Evolutionary conservation across 1,140 invertebrate species (phyloP).

Genomic region (Bombyx mandarina): DNA sequence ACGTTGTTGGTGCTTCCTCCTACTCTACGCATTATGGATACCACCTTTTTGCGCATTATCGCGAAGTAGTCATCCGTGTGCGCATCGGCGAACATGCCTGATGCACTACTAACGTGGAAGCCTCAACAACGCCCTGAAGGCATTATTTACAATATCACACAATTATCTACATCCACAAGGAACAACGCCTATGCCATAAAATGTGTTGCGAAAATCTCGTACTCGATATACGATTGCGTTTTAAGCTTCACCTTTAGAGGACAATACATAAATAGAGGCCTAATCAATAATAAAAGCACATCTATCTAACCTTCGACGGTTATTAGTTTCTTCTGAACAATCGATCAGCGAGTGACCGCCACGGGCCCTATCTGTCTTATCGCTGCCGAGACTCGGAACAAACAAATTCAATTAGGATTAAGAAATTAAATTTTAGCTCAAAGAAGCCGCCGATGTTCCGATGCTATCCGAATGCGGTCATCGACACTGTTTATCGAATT

Average conservation of each 20-base stretch:
- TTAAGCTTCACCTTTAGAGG: constrained; percentile 30
- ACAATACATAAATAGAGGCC: constrained; percentile 22
- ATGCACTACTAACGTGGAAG: too few species aligned
- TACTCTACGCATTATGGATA: too few species aligned
- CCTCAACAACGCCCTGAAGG: too few species aligned
- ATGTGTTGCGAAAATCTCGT: too few species aligned
- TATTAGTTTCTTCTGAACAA: constrained; percentile 31
- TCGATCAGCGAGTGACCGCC: constrained; percentile 25
- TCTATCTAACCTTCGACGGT: constrained; percentile 31
- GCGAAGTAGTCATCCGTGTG: too few species aligned
- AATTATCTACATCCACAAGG: too few species aligned
- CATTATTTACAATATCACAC: too few species aligned
- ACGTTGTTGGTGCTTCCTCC: too few species aligned
- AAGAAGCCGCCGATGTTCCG: constrained; percentile 47
- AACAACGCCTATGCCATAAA: too few species aligned
- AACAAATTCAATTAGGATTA: constrained; percentile 68
- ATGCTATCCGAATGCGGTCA: constrained; percentile 37
- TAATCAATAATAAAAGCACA: constrained; percentile 28
- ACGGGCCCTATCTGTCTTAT: constrained; percentile 38
- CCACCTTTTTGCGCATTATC: too few species aligned
- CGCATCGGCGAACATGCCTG: too few species aligned
- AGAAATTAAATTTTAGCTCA: constrained; percentile 55
- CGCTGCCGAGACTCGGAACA: constrained; percentile 37
- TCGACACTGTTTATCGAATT: constrained; percentile 35
- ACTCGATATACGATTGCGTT: constrained; percentile 5